Evolutionary conservation across 2,888 invertebrate genomes (phyloP).

Genomic region (Petrolisthes cinctipes): DNA sequence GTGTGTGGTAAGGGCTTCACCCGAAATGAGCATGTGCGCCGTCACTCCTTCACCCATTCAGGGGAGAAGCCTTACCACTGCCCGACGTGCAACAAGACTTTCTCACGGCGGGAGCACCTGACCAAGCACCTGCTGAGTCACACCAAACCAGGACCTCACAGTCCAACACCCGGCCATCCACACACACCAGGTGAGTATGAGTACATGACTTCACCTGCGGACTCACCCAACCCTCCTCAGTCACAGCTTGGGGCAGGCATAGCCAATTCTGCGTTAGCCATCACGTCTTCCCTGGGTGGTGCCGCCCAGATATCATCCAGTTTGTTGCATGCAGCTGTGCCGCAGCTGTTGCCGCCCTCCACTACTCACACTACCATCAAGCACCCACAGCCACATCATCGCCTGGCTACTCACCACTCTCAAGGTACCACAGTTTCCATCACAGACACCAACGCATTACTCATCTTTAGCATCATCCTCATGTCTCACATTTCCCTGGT

Average conservation of each 20-base stretch:
- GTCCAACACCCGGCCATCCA: constrained; percentile 59
- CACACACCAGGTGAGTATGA: constrained; percentile 65
- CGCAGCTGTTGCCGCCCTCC: constrained; percentile 49
- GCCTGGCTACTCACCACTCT: constrained; percentile 47
- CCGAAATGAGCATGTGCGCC: constrained; percentile 84
- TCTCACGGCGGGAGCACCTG: constrained; percentile 68
- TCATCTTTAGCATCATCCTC: constrained; percentile 29
- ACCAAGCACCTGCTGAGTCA: constrained; percentile 64
- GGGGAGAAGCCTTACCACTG: constrained; percentile 90
- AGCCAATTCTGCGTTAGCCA: constrained; percentile 24
- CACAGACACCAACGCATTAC: constrained; percentile 17
- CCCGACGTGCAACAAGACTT: constrained; percentile 78
- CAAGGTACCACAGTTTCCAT: constrained; percentile 40
- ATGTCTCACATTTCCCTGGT: constrained; percentile 2
- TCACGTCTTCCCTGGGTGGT: constrained; percentile 40
- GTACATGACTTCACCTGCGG: constrained; percentile 59
- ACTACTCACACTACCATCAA: constrained; percentile 37
- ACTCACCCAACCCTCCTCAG: constrained; percentile 55
- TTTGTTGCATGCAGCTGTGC: constrained; percentile 56
- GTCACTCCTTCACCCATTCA: constrained; percentile 91
- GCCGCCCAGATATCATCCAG: constrained; percentile 48
- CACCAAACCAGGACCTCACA: constrained; percentile 61
- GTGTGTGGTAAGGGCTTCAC: constrained; percentile 73
- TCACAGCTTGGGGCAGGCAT: constrained; percentile 38
- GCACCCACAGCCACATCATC: constrained; percentile 56